Conservation (phyloP, 2,888 invertebrate species). For the Liodrosophila aerea region DNA sequence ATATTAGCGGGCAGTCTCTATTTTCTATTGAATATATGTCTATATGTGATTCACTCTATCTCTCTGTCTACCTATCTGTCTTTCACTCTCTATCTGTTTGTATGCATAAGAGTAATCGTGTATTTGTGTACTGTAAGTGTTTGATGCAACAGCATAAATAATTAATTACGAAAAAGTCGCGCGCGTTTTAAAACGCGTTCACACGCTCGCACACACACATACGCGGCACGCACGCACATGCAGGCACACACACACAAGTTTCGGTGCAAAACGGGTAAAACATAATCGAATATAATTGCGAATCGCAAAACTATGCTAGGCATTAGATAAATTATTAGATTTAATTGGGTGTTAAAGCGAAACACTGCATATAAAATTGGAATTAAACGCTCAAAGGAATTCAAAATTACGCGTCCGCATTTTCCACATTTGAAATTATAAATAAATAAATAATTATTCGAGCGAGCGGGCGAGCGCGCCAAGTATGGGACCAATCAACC, state of each 20-base stretch:
- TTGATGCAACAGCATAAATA: constrained; percentile 26
- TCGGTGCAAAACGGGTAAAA: constrained; percentile 78
- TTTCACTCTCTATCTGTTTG: constrained; percentile 3
- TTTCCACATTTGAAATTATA: constrained; percentile 50
- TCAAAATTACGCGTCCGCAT: constrained; percentile 43
- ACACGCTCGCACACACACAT: constrained; percentile 19
- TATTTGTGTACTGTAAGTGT: constrained; percentile 5
- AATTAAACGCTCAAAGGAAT: constrained; percentile 21
- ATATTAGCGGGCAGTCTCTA: constrained; percentile 30
- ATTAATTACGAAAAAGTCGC: constrained; percentile 15
- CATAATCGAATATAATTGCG: constrained; percentile 54
- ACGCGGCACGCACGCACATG: no score
- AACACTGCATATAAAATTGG: constrained; percentile 16
- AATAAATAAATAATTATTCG: constrained; percentile 28
- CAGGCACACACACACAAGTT: constrained; percentile 71
- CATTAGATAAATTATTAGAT: constrained; percentile 65
- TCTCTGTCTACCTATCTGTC: constrained; percentile 11
- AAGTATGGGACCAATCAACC: constrained; percentile 70
- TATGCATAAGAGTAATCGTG: constrained; percentile 1
- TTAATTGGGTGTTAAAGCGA: constrained; percentile 50
- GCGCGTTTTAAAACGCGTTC: constrained; percentile 22
- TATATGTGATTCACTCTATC: constrained; percentile 22
- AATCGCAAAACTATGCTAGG: constrained; percentile 57
- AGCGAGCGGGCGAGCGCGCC: constrained; percentile 26
- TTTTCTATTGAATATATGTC: constrained; percentile 30